Base-by-base conservation (phyloP, 1,140 invertebrate species). In the Atta colombica region DNA sequence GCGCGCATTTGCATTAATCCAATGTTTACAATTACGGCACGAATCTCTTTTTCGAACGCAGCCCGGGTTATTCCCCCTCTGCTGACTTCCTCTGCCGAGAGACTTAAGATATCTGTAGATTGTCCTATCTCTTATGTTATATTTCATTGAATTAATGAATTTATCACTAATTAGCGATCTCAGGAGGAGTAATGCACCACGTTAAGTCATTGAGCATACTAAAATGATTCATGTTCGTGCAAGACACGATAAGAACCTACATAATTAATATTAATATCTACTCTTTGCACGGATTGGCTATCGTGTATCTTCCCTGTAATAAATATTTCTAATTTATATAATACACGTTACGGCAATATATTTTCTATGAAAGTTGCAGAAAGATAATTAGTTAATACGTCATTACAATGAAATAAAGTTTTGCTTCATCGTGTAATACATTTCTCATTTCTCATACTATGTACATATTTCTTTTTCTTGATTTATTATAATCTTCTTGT, bases 1-100 rank as follows among this genome's bases (percentile, higher is more conserved):
- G 94, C 94, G 92, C 90, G 93, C 94, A 95, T 95, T 95, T 95
- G 95, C 95, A 95, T 95, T 95, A 95, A 95, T 95, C 94, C 95
- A 95, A 95, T 95, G 95, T 95, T 95, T 95, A 95, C 94, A 95
- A 95, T 95, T 95, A 95, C 93, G 72, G 88, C 87, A 84, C 82
- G 88, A 88, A 74, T 82, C 87, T 85, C 85, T 88, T 85, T 88
- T 87, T 74, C 77, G 77, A 82, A 75, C 61, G n/a, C 21, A 65
- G 66, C 49, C 53, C 80, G 55, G n/a, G 55, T 84, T 61, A 75
- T 75, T 84, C 28, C 39, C 7, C n/a, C 39, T 45, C 55, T 18
- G 14, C 39, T 51, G 49, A 55, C 18, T 51, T 35, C 28, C 28
- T 31, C 68, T 21, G 55, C 60, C 53, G 77, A 63, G 61, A 86